These are phyloP conservation scores for Cranoglanis bouderius DNA, from an alignment of 2,113 vertebrate genomes.

Conservation along the genomic window DNA sequence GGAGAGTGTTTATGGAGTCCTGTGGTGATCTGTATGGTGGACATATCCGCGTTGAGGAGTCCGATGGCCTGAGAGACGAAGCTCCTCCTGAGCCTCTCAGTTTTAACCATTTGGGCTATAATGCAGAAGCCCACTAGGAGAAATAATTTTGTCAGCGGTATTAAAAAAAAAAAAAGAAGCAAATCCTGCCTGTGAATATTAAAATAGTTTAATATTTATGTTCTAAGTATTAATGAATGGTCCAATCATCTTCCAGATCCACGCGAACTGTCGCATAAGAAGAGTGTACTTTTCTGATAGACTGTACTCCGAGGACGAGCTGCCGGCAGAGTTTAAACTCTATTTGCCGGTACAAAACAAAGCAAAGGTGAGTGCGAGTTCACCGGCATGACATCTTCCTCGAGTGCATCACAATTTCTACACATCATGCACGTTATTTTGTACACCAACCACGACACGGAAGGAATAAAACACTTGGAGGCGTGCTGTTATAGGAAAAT, in stretches of 20 bases:
- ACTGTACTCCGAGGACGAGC: constrained; percentile 94
- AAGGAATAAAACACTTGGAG: neutral
- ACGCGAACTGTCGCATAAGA: constrained; percentile 93
- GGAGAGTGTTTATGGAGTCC: no score
- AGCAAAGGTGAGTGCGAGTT: constrained; percentile 80
- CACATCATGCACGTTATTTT: neutral
- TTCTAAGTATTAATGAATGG: neutral
- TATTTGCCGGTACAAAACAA: constrained; percentile 95
- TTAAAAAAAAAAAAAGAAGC: no score
- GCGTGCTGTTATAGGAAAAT: neutral
- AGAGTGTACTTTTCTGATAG: constrained; percentile 97
- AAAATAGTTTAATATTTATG: neutral
- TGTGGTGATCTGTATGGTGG: no score
- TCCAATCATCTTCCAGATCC: constrained; percentile 78
- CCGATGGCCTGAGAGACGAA: no score
- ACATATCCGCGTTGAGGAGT: no score
- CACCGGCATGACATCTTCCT: neutral
- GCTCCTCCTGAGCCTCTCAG: no score
- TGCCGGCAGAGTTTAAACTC: constrained; percentile 96
- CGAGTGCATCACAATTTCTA: neutral
- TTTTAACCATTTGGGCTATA: no score
- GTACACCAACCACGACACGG: neutral
- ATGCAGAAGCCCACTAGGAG: no score
- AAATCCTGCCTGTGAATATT: no score
- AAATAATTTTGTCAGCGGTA: no score